Conservation (phyloP, 2,113 vertebrate species). For the Lamprotornis superbus region DNA sequence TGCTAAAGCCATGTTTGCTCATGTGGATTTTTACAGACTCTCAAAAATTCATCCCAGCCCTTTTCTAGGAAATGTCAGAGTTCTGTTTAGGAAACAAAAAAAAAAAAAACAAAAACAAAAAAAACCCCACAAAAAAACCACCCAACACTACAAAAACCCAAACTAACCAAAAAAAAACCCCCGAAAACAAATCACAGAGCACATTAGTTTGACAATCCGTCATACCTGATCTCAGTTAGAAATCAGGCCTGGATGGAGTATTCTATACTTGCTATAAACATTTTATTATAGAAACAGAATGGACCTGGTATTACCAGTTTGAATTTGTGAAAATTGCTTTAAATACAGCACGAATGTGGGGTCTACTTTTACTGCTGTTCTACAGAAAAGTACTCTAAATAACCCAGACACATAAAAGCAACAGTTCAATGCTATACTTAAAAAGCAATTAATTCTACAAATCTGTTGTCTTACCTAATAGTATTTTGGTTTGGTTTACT, state of each 20-base stretch:
- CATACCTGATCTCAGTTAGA: background rate
- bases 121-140: background rate
- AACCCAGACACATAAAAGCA: background rate
- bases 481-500: background rate
- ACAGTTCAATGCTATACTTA: background rate
- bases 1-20: background rate
- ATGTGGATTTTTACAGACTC: background rate
- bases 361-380: background rate
- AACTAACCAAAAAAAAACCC: background rate
- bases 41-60: background rate
- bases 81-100: background rate
- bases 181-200: background rate
- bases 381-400: background rate
- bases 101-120: too few relatives aligned
- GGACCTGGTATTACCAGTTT: background rate
- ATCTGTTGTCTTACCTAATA: background rate
- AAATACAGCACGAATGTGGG: background rate
- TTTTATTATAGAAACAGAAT: background rate
- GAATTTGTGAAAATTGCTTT: background rate
- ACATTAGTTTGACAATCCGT: background rate
- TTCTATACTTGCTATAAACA: background rate
- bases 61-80: background rate
- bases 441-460: constrained; percentile 2
- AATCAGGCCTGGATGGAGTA: background rate
- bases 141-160: too few relatives aligned